These are phyloP conservation scores for Machimus atricapillus DNA, from an alignment of 2,888 invertebrate species.

Conservation along the genomic window DNA sequence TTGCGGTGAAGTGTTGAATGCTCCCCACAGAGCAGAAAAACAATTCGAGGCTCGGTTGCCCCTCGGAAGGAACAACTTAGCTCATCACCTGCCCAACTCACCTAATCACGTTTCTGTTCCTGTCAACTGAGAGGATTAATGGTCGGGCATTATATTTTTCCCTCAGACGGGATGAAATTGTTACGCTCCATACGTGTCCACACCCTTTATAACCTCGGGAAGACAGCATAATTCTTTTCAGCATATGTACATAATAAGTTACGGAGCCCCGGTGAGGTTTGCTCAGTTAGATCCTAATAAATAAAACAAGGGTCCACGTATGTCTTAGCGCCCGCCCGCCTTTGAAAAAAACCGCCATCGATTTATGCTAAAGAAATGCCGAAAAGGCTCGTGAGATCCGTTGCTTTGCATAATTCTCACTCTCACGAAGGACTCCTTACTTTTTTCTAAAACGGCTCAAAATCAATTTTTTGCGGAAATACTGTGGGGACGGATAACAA, in stretches of 20 bases:
- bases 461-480: neutral
- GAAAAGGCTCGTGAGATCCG: constrained; percentile 15
- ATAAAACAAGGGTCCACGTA: neutral
- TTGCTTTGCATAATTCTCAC: constrained; percentile 20
- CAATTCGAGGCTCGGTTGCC: neutral
- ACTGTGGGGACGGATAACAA: neutral
- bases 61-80: neutral
- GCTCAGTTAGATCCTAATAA: neutral
- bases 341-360: neutral
- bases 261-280: neutral
- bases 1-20: neutral
- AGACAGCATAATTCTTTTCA: neutral
- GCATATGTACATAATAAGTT: constrained; percentile 16
- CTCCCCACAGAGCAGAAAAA: neutral
- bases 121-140: constrained; percentile 9
- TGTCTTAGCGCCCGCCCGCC: neutral
- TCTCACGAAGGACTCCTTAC: neutral
- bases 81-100: neutral
- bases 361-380: constrained; percentile 25
- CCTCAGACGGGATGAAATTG: neutral
- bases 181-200: neutral
- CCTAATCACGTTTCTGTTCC: constrained; percentile 6
- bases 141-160: neutral
- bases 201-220: neutral
- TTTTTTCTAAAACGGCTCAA: neutral